Conservation (phyloP, 2,113 vertebrate species). For the Cranoglanis bouderius region DNA sequence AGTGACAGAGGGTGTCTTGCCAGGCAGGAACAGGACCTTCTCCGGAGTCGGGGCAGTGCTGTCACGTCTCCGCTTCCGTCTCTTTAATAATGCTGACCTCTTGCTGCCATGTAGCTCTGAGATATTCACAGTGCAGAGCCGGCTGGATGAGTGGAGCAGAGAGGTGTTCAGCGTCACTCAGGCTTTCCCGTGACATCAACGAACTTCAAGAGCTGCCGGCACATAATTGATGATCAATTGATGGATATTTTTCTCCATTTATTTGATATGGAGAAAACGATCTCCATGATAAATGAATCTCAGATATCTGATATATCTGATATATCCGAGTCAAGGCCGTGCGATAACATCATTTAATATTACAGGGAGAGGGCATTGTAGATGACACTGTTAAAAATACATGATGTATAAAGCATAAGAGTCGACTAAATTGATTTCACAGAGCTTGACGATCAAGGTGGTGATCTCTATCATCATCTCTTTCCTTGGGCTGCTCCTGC, state of each 20-base stretch:
- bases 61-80: not conserved
- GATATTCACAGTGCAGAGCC: not conserved
- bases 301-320: not conserved
- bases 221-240: not conserved
- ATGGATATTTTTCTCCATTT: not conserved
- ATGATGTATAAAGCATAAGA: slow-evolving; percentile 42
- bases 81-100: slow-evolving; percentile 52
- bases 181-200: not conserved
- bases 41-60: not conserved
- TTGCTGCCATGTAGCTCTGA: slow-evolving; percentile 37
- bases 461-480: slow-evolving; percentile 52
- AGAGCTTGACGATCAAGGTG: slow-evolving; percentile 60
- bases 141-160: slow-evolving; percentile 13
- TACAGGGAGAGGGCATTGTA: slow-evolving; percentile 50
- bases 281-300: slow-evolving; percentile 9
- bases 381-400: slow-evolving; percentile 49
- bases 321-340: slow-evolving; percentile 24
- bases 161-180: slow-evolving; percentile 36
- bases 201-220: not conserved
- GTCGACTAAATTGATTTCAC: slow-evolving; percentile 56
- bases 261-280: not conserved
- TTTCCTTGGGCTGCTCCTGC: slow-evolving; percentile 47
- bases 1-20: slow-evolving; percentile 43
- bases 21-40: slow-evolving; percentile 44
- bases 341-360: slow-evolving; percentile 47